These are phyloP conservation scores for Clepsis dumicolana DNA, from an alignment of 2,888 invertebrate species.

Conservation along the genomic window DNA sequence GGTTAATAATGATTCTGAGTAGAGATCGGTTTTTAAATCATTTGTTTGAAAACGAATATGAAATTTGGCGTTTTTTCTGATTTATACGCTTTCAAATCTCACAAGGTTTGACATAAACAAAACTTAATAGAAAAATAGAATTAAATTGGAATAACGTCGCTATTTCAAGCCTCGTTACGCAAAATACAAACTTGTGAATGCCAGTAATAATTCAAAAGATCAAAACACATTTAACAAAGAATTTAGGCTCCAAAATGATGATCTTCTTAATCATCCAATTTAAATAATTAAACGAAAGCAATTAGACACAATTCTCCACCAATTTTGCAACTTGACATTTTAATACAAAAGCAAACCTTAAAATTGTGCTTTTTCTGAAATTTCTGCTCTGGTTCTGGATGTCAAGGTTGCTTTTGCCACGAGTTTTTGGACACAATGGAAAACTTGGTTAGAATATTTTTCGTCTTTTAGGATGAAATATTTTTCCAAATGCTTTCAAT, in stretches of 20 bases:
- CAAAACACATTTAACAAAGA: too few species aligned
- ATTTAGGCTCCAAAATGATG: background rate
- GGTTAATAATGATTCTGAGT: too few species aligned
- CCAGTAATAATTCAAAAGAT: too few species aligned
- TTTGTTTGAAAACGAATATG: too few species aligned
- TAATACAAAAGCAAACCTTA: background rate
- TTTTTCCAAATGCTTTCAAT: constrained; percentile 23
- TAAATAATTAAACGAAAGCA: background rate
- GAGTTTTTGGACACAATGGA: background rate
- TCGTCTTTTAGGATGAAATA: constrained; percentile 8
- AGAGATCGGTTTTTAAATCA: too few species aligned
- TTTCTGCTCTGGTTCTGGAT: background rate
- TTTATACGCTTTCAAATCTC: too few species aligned
- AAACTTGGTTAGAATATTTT: constrained; percentile 5
- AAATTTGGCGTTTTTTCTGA: too few species aligned
- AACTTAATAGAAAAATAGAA: too few species aligned
- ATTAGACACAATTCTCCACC: background rate
- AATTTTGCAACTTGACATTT: constrained; percentile 2
- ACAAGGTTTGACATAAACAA: too few species aligned
- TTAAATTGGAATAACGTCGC: too few species aligned
- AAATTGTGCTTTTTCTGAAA: background rate
- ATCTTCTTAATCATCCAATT: background rate
- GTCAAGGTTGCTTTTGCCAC: background rate
- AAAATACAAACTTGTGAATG: too few species aligned
- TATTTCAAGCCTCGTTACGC: too few species aligned